Evolutionary conservation across 2,888 invertebrate genomes (phyloP).

Genomic region (Cantharis nigra): DNA sequence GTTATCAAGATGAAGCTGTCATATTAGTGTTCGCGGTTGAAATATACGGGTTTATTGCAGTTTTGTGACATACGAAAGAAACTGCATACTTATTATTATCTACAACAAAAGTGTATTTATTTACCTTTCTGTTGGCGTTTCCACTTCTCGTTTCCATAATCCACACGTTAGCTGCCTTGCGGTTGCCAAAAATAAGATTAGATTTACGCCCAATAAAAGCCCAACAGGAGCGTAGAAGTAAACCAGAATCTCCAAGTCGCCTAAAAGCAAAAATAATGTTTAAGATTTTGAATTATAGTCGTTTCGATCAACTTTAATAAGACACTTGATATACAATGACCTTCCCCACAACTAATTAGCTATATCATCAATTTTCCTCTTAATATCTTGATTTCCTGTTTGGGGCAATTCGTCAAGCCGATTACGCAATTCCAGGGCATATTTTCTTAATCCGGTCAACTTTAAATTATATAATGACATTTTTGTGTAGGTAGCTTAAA

Average conservation of each 20-base stretch:
- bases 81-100: background rate
- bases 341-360: background rate
- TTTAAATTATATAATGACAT: background rate
- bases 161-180: slow-evolving; percentile 86
- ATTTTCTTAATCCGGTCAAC: background rate
- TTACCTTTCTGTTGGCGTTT: slow-evolving; percentile 77
- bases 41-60: background rate
- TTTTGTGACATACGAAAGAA: no score
- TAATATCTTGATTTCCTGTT: slow-evolving; percentile 20
- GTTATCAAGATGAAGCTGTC: slow-evolving; percentile 1
- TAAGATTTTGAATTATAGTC: background rate
- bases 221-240: slow-evolving; percentile 88
- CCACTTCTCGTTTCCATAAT: slow-evolving; percentile 85
- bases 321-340: background rate
- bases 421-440: slow-evolving; percentile 8
- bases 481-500: slow-evolving; percentile 9
- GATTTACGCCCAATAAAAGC: slow-evolving; percentile 75
- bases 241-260: slow-evolving; percentile 77
- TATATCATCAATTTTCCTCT: slow-evolving; percentile 7
- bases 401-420: slow-evolving; percentile 6
- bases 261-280: slow-evolving; percentile 54
- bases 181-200: slow-evolving; percentile 78
- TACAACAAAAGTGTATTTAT: background rate
- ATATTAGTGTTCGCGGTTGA: background rate
- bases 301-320: background rate